Percentiles rank a stretch among this genome's conserved stretches.
These are phyloP conservation scores for Microchirus variegatus DNA, from an alignment of 2,797 vertebrate species.

Conservation along the genomic window DNA sequence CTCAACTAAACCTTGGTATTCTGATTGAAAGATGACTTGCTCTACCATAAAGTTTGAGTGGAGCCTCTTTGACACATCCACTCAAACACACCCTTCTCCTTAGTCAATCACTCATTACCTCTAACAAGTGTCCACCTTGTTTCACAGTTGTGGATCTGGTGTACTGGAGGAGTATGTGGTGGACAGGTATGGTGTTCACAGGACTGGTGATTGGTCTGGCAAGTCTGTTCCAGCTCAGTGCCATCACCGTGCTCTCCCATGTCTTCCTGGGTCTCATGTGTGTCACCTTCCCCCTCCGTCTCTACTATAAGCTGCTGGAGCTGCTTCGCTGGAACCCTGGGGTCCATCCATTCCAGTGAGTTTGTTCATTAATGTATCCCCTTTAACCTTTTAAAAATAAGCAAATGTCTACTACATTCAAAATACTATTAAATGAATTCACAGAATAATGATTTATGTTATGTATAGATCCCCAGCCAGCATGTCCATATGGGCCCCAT, in stretches of 20 bases:
- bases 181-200: slow-evolving; percentile 84
- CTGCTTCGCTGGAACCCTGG: slow-evolving; percentile 81
- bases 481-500: too few species aligned
- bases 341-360: slow-evolving; percentile 88
- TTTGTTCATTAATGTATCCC: slow-evolving; percentile 25
- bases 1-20: too few species aligned
- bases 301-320: slow-evolving; percentile 85
- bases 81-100: not conserved
- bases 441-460: too few species aligned
- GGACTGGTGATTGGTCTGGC: slow-evolving; percentile 86
- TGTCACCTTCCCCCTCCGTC: slow-evolving; percentile 84
- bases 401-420: too few species aligned
- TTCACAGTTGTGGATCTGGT: slow-evolving; percentile 85
- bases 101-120: not conserved
- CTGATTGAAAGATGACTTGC: not conserved
- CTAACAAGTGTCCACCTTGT: slow-evolving; percentile 11
- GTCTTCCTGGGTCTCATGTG: slow-evolving; percentile 83
- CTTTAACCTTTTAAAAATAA: too few species aligned
- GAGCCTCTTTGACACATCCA: not conserved
- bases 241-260: slow-evolving; percentile 85
- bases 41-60: too few species aligned
- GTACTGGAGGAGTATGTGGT: slow-evolving; percentile 85
- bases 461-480: too few species aligned
- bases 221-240: slow-evolving; percentile 89
- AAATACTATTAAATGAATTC: too few species aligned